Conservation (phyloP, 2,888 invertebrate genomes). For the Hydropsyche betteni region DNA sequence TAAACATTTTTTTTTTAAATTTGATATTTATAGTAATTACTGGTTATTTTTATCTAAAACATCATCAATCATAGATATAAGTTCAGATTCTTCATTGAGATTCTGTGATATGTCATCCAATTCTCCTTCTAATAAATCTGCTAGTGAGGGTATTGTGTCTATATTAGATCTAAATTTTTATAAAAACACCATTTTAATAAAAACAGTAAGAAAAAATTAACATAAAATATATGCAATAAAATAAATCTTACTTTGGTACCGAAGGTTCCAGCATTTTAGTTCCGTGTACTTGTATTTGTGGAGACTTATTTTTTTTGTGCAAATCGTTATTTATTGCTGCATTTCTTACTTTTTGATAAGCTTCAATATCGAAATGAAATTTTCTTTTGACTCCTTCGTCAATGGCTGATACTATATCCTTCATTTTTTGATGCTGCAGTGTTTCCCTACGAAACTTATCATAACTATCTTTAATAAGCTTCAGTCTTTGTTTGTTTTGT, state of each 20-base stretch:
- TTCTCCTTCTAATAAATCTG: slow-evolving; percentile 23
- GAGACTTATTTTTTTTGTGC: too few relatives aligned
- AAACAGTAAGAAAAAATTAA: too few relatives aligned
- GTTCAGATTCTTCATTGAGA: slow-evolving; percentile 36
- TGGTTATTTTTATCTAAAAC: slow-evolving; percentile 24
- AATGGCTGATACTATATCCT: slow-evolving; percentile 63
- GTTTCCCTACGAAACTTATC: slow-evolving; percentile 64
- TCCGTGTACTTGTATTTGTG: too few relatives aligned
- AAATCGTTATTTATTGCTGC: too few relatives aligned
- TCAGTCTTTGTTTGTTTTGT: slow-evolving; percentile 59
- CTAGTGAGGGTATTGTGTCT: background rate
- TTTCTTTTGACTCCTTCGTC: slow-evolving; percentile 64
- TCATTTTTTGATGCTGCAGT: slow-evolving; percentile 62
- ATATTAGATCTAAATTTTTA: slow-evolving; percentile 6
- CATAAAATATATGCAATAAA: too few relatives aligned
- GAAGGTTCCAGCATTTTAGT: too few relatives aligned
- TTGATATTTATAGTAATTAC: too few relatives aligned
- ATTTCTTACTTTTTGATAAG: too few relatives aligned
- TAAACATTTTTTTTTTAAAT: too few relatives aligned
- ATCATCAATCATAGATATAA: slow-evolving; percentile 51
- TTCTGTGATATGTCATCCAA: background rate
- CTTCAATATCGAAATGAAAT: slow-evolving; percentile 52
- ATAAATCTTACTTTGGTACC: too few relatives aligned
- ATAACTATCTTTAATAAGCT: slow-evolving; percentile 63
- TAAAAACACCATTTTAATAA: too few relatives aligned